Conservation (phyloP, 1,140 invertebrate genomes). For the Asobara japonica region DNA sequence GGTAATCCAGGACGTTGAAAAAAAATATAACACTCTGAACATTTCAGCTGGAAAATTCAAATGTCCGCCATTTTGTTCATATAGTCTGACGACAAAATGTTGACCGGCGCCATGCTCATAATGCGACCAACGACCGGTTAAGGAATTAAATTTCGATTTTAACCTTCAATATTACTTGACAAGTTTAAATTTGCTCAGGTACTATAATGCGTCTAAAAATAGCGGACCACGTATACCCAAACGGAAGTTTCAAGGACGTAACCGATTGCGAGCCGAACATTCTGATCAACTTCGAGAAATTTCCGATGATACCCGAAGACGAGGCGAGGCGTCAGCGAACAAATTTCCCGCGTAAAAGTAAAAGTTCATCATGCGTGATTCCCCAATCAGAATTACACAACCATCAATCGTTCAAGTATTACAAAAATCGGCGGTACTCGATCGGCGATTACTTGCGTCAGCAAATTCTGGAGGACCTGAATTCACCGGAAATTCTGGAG, state of each 20-base stretch:
- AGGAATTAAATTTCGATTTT: too few relatives aligned
- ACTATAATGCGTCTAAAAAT: neutral
- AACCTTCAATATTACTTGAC: too few relatives aligned
- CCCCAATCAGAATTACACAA: constrained; percentile 1
- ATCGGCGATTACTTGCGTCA: constrained; percentile 51
- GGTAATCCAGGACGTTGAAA: too few relatives aligned
- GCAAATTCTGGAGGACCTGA: constrained; percentile 51
- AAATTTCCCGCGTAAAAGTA: neutral
- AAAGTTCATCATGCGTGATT: constrained; percentile 14
- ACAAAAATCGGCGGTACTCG: constrained; percentile 43
- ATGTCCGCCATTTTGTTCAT: too few relatives aligned
- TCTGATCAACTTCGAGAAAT: neutral
- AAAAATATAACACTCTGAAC: too few relatives aligned
- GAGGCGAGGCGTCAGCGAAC: too few relatives aligned
- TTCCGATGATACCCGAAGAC: neutral
- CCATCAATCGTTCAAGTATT: neutral
- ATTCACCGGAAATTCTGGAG: constrained; percentile 24
- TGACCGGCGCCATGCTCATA: too few relatives aligned
- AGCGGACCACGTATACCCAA: neutral
- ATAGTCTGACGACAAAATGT: too few relatives aligned
- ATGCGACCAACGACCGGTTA: too few relatives aligned
- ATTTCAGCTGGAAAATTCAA: too few relatives aligned
- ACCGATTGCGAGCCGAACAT: neutral
- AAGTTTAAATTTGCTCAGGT: too few relatives aligned
- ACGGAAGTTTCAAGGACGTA: neutral